These are phyloP conservation scores for Cheilosia scutellata DNA, from an alignment of 2,888 invertebrate species.

Conservation along the genomic window DNA sequence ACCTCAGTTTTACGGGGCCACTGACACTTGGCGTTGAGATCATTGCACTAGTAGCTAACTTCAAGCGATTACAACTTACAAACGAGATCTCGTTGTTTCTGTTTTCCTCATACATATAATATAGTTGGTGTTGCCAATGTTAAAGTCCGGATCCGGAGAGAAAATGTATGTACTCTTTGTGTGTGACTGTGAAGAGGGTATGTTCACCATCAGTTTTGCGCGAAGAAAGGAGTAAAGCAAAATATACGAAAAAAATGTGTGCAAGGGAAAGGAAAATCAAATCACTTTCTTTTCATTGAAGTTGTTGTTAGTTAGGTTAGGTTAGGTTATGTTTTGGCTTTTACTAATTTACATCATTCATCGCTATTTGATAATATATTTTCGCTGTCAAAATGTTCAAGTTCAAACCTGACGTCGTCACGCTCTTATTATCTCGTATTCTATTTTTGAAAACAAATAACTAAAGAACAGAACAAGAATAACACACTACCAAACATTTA, in stretches of 20 bases:
- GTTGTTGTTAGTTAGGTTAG: slow-evolving; percentile 2
- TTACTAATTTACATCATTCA: not conserved
- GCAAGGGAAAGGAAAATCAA: slow-evolving; percentile 31
- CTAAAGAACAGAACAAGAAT: slow-evolving; percentile 16
- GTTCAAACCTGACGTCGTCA: slow-evolving; percentile 47
- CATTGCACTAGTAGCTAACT: slow-evolving; percentile 80
- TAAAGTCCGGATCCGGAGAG: slow-evolving; percentile 15
- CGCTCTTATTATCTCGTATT: not conserved
- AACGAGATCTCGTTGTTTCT: slow-evolving; percentile 40
- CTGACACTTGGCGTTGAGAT: slow-evolving; percentile 82
- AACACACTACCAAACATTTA: slow-evolving; percentile 7
- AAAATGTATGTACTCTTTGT: slow-evolving; percentile 13
- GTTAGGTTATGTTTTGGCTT: slow-evolving; percentile 7
- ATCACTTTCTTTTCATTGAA: slow-evolving; percentile 45
- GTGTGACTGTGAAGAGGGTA: not conserved
- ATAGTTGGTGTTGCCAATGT: slow-evolving; percentile 46
- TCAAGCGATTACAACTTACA: slow-evolving; percentile 55
- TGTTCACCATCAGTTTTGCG: not conserved
- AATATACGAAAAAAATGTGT: not conserved
- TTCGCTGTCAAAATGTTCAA: slow-evolving; percentile 22
- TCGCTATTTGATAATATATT: not conserved
- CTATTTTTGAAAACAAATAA: slow-evolving; percentile 25
- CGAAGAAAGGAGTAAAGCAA: not conserved
- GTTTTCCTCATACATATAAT: not conserved
- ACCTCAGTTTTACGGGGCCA: slow-evolving; percentile 79